Base-by-base conservation (phyloP, 1,140 invertebrate genomes). In the Ylistrum balloti region DNA sequence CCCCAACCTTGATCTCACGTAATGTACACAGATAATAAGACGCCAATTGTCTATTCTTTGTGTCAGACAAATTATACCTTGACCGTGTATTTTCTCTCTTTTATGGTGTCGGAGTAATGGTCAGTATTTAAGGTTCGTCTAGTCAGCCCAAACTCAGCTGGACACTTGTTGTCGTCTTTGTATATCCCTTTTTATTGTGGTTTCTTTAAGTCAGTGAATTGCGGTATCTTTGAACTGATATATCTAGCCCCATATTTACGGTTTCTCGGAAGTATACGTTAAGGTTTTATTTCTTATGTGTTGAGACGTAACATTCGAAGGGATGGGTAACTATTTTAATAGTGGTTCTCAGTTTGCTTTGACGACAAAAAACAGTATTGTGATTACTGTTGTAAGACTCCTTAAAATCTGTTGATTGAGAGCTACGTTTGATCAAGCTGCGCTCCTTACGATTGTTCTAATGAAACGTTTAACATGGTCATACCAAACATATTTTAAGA, bases 21-120 rank as follows among this genome's bases (percentile, higher is more conserved):
- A 74, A 74, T 74, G 9, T 74, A 28, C 56, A 74, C 56, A 74
- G 56, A 74, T 74, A 74, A n/a, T 74, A 74, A 74, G 56, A 7
- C 56, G 56, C 1, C 56, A n/a, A 74, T 28, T n/a, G n/a, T 74
- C 56, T 74, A 74, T 74, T 28, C 13, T 5, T 28, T 74, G 20
- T 74, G 56, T 74, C 56, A 74, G 56, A 74, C 22, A 74, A 74
- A 74, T 74, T 74, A 74, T 74, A 74, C 56, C 1, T 74, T 74
- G 56, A 74, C n/a, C 9, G 17, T 74, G 15, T 5, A n/a, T 74
- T 74, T 5, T 74, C 56, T 22, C 22, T n/a, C n/a, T 74, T 74
- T 74, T 74, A 74, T 7, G 15, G 56, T 74, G 5, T 74, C 56
- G 9, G 5, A 74, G 22, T 74, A 74, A 74, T 74, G 56, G 22